Evolutionary conservation across 2,888 invertebrate species (phyloP).

Genomic region (Teinopalpus imperialis): DNA sequence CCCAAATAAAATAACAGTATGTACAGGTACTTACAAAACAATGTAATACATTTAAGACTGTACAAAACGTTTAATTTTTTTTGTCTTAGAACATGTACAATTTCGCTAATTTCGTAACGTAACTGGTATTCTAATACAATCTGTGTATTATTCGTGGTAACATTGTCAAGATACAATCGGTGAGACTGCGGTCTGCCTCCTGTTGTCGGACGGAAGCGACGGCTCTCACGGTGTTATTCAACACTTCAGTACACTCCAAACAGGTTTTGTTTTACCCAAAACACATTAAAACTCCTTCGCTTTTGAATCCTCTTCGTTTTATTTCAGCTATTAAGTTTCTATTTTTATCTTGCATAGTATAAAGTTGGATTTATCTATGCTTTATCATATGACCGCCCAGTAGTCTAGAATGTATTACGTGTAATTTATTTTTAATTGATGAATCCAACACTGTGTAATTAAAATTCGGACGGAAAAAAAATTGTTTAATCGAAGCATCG

Average conservation of each 20-base stretch:
- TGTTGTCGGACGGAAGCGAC: constrained; percentile 27
- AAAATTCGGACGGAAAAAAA: too few relatives aligned
- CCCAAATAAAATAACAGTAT: too few relatives aligned
- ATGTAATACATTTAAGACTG: too few relatives aligned
- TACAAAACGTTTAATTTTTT: too few relatives aligned
- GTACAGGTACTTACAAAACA: too few relatives aligned
- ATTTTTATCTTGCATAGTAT: constrained; percentile 8
- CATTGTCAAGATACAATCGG: constrained; percentile 20
- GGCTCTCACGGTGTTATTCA: constrained; percentile 43
- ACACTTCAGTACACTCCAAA: constrained; percentile 39
- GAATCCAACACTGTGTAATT: too few relatives aligned
- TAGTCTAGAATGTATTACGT: too few relatives aligned
- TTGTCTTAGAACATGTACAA: too few relatives aligned
- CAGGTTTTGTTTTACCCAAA: constrained; percentile 43
- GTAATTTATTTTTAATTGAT: too few relatives aligned
- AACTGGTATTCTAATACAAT: not conserved
- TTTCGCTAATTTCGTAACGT: too few relatives aligned
- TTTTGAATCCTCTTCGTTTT: constrained; percentile 22
- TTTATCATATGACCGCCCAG: constrained; percentile 12
- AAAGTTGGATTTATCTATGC: constrained; percentile 3
- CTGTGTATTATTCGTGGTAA: constrained; percentile 7
- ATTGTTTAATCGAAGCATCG: too few relatives aligned
- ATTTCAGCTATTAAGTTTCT: constrained; percentile 21
- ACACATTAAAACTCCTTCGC: constrained; percentile 38
- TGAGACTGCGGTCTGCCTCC: constrained; percentile 35